These are phyloP conservation scores for Tylochromis polylepis DNA, from an alignment of 2,113 vertebrate species.

Conservation along the genomic window DNA sequence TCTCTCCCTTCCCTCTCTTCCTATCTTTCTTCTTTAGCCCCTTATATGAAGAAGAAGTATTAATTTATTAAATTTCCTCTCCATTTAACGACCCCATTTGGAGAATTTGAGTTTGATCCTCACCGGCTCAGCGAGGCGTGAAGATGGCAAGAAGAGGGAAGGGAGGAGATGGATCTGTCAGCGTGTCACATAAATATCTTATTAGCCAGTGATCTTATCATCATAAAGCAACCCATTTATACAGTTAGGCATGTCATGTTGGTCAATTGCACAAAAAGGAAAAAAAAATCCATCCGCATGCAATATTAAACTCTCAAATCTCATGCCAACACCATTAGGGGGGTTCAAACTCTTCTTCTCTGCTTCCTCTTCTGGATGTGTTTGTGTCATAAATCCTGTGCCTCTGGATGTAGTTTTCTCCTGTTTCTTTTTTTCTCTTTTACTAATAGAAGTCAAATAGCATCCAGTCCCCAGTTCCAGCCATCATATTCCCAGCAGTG, in stretches of 20 bases:
- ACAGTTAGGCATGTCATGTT: conserved; percentile 82
- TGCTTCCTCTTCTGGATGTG: neutral
- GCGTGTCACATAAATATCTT: conserved; percentile 95
- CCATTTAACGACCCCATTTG: conserved; percentile 76
- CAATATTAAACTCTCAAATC: conserved; percentile 74
- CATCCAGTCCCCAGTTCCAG: neutral
- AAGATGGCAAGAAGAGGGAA: conserved; percentile 57
- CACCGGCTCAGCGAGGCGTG: conserved; percentile 65
- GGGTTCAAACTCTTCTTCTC: conserved; percentile 53
- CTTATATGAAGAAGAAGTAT: conserved; percentile 28
- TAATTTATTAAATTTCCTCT: conserved; percentile 76
- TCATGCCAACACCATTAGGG: conserved; percentile 72
- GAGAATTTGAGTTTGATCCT: conserved; percentile 75
- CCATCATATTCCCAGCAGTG: neutral
- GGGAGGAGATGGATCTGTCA: conserved; percentile 79
- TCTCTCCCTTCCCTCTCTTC: neutral
- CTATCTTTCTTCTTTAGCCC: conserved; percentile 47
- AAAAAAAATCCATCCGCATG: conserved; percentile 68
- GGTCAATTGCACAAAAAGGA: conserved; percentile 79
- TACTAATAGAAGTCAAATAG: neutral
- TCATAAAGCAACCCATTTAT: conserved; percentile 91
- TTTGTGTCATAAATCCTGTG: conserved; percentile 26
- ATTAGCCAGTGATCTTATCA: conserved; percentile 93
- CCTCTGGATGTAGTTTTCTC: neutral
- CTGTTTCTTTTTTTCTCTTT: neutral